Conservation (phyloP, 2,797 vertebrate genomes). For the Cossypha caffra region DNA sequence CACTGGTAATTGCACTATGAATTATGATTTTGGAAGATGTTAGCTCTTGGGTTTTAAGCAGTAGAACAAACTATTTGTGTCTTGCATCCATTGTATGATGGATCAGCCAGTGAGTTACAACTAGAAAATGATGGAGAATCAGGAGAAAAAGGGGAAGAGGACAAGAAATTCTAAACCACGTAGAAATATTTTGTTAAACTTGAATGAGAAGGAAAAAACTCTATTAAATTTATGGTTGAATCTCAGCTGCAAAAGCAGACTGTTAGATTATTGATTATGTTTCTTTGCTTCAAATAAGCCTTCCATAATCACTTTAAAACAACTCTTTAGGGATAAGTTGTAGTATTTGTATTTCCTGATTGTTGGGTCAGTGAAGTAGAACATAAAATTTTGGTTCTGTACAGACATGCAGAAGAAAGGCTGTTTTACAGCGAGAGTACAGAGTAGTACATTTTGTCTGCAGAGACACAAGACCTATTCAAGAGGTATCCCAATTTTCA, state of each 20-base stretch:
- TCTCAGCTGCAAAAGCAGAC: background rate
- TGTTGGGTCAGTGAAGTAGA: background rate
- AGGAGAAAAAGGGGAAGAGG: background rate
- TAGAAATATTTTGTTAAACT: background rate
- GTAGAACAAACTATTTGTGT: background rate
- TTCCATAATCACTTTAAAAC: background rate
- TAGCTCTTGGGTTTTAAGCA: background rate
- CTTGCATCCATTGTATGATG: background rate
- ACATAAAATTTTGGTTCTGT: fast-evolving
- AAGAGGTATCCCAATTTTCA: background rate
- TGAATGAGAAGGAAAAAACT: background rate
- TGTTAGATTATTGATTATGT: background rate
- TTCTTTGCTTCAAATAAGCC: background rate
- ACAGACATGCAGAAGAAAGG: background rate
- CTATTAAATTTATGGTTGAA: background rate
- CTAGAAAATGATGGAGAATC: background rate
- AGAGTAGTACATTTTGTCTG: background rate
- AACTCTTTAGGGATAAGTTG: background rate
- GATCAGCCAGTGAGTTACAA: background rate
- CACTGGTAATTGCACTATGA: background rate
- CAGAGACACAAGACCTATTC: background rate
- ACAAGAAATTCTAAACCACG: background rate
- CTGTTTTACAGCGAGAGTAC: background rate
- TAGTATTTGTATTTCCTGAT: background rate
- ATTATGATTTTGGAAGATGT: background rate